Evolutionary conservation across 2,113 vertebrate species (phyloP), one percentile per base, ranked within the genome.

Genomic region (Phoxinus phoxinus): DNA sequence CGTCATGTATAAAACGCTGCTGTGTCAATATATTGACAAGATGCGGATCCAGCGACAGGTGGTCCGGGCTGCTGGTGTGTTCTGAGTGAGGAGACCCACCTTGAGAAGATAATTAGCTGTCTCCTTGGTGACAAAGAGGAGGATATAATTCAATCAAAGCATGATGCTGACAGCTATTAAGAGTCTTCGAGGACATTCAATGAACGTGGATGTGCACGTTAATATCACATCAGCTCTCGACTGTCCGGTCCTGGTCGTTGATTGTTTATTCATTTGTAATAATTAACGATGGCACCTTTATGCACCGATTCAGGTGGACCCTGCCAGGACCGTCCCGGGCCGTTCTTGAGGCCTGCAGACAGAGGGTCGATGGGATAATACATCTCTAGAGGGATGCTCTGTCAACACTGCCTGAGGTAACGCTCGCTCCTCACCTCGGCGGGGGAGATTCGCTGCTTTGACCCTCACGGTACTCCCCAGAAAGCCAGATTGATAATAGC

Each of bases 401-500:
- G 85, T 73, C 63, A 86, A 86, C 79, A 81, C 44, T 11, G 79
- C 79, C 44, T 4, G n/a, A 51, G 61, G 61, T 15, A 67, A 69
- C 4, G 41, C 25, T 81, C 10, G 0, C 61, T 32, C 41, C 79
- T 81, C 44, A 81, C 44, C 61, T 81, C 61, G 41, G 17, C 9
- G 4, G 79, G 79, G 27, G 21, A 76, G 7, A 73, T 61, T 59
- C 25, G 0, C 23, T 25, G 61, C 23, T 67, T 71, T 84, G 74
- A 84, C 81, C 83, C 72, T 59, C 13, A 56, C 30, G 30, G 17
- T 48, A 72, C 61, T 86, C 65, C 51, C 84, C 17, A 73, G 65
- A 86, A 86, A 84, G 75, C 56, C 81, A 56, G 58, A 41, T 82
- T 84, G 69, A 86, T 88, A 78, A 67, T 56, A 32, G n/a, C 58